A percentile compares a stretch with the other conserved stretches of the same genome.
phyloP scores from a whole-genome alignment of 2,113 vertebrate species.

The Brienomyrus brachyistius region DNA sequence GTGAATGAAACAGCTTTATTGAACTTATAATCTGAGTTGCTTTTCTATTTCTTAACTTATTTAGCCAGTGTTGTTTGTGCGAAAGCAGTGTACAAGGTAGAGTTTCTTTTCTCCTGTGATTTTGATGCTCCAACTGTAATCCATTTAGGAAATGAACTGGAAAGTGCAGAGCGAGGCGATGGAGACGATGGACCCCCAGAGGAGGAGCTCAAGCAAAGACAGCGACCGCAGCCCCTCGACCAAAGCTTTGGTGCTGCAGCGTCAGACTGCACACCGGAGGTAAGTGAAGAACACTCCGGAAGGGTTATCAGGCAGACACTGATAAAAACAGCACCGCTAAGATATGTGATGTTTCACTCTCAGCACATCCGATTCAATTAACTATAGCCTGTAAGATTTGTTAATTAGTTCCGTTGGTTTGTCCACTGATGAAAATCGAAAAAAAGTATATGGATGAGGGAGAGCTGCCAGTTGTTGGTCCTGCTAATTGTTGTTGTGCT shows the following conservation, averaged over 20 bases:
- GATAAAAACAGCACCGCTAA: not conserved
- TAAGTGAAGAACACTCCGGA: slow-evolving; percentile 39
- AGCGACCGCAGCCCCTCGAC: slow-evolving; percentile 53
- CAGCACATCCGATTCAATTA: not conserved
- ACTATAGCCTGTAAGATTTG: not conserved
- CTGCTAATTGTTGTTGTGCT: not conserved
- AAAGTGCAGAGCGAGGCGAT: slow-evolving; percentile 59
- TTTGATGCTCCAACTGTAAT: not conserved
- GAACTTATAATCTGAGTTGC: not conserved
- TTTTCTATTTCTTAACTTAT: not conserved
- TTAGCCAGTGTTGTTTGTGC: not conserved
- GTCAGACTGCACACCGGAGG: slow-evolving; percentile 60
- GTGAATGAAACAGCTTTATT: not conserved
- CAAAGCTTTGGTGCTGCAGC: slow-evolving; percentile 54
- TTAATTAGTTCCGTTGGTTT: not conserved
- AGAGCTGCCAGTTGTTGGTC: not conserved
- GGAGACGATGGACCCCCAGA: slow-evolving; percentile 52
- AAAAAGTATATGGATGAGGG: not conserved
- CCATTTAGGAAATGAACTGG: slow-evolving; percentile 57
- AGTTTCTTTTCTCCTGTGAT: not conserved
- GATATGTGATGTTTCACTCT: not conserved
- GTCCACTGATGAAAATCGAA: not conserved
- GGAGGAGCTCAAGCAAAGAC: slow-evolving; percentile 46
- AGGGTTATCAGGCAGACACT: not conserved
- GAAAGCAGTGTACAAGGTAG: not conserved